These are phyloP conservation scores for Anolis carolinensis DNA, from an alignment of 2,113 vertebrate genomes.

Conservation along the genomic window DNA sequence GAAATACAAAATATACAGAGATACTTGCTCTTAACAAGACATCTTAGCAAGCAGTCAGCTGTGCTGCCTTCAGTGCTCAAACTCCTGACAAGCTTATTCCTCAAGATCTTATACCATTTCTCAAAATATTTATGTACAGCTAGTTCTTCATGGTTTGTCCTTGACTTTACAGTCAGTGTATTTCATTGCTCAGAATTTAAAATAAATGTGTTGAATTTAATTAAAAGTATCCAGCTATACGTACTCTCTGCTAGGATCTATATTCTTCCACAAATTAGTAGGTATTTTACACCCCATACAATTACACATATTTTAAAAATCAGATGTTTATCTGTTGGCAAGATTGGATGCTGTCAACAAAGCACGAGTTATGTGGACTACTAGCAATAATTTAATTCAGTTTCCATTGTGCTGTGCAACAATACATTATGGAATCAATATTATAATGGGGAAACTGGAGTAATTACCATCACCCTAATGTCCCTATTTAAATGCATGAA, in stretches of 20 bases:
- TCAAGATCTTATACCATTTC: not conserved
- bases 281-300: not conserved
- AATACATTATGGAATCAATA: constrained; percentile 71
- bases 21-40: not conserved
- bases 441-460: constrained; percentile 82
- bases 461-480: constrained; percentile 90
- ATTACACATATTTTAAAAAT: not conserved
- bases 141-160: not conserved
- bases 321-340: constrained; percentile 28
- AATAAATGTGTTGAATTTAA: constrained; percentile 16
- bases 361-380: constrained; percentile 52
- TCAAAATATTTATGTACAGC: not conserved
- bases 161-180: not conserved
- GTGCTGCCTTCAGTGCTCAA: not conserved
- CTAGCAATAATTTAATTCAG: constrained; percentile 67
- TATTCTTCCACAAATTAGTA: not conserved
- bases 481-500: constrained; percentile 98
- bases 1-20: not conserved
- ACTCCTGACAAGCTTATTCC: not conserved
- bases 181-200: constrained; percentile 1
- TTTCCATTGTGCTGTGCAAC: constrained; percentile 67
- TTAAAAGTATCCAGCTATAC: not conserved
- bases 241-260: constrained; percentile 9
- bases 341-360: constrained; percentile 43
- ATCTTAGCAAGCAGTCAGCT: not conserved